A percentile compares a stretch with the other conserved stretches of the same genome.
Conservation (phyloP, 2,797 vertebrate genomes). For the Pangasius macronema region DNA sequence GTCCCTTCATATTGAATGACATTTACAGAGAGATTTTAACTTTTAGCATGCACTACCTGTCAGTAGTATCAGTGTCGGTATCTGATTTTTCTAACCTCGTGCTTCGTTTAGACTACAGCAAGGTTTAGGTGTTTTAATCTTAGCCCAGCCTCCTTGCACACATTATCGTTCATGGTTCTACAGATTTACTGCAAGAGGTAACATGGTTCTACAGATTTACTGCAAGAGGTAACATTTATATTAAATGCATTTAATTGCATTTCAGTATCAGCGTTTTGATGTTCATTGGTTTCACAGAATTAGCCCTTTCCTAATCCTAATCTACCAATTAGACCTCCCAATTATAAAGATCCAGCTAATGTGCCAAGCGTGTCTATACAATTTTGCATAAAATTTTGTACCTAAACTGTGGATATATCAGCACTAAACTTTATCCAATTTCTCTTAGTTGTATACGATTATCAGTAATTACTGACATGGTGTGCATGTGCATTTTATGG, state of each 20-base stretch:
- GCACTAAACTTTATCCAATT: background rate
- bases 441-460: background rate
- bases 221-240: too few species aligned
- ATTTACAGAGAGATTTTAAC: background rate
- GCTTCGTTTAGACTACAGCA: background rate
- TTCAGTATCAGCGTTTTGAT: background rate
- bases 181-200: background rate
- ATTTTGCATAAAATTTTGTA: background rate
- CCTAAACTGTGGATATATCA: background rate
- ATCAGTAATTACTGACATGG: background rate
- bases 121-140: background rate
- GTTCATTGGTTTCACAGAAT: background rate
- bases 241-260: background rate
- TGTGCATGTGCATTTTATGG: background rate
- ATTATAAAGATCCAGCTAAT: background rate
- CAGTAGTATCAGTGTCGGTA: background rate
- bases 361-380: background rate
- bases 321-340: too few species aligned
- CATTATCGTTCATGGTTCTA: background rate
- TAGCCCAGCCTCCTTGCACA: background rate
- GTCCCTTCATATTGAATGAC: background rate
- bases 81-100: background rate
- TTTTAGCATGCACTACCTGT: background rate
- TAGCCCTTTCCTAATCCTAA: background rate
- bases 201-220: too few species aligned